Evolutionary conservation across 2,888 invertebrate genomes (phyloP).

Genomic region (Plutella xylostella): DNA sequence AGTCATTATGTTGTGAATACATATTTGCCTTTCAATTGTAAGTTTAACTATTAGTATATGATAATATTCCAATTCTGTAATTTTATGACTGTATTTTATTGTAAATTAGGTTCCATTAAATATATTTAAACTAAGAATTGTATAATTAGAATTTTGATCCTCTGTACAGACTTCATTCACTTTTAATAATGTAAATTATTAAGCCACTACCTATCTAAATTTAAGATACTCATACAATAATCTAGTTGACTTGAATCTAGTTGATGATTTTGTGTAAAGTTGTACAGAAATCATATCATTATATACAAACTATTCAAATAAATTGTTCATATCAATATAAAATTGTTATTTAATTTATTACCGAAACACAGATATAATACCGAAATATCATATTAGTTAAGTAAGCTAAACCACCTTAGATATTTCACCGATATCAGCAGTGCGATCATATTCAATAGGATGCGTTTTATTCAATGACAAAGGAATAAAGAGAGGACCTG

Average conservation of each 20-base stretch:
- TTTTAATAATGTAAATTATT: slow-evolving; percentile 58
- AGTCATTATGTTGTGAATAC: slow-evolving; percentile 31
- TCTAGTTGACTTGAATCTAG: slow-evolving; percentile 67
- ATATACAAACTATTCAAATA: slow-evolving; percentile 66
- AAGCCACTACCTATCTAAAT: slow-evolving; percentile 55
- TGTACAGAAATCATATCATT: slow-evolving; percentile 70
- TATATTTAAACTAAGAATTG: slow-evolving; percentile 6
- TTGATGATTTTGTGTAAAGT: slow-evolving; percentile 60
- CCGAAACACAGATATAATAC: no score
- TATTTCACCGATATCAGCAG: no score
- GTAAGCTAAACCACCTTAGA: no score
- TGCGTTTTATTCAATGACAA: no score
- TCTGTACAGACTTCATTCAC: slow-evolving; percentile 55
- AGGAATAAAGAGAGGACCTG: no score
- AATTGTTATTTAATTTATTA: background rate
- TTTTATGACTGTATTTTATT: slow-evolving; percentile 55
- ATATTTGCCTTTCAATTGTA: slow-evolving; percentile 31
- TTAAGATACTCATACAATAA: slow-evolving; percentile 62
- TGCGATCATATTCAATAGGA: no score
- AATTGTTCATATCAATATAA: slow-evolving; percentile 59
- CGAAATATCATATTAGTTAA: no score
- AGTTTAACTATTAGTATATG: slow-evolving; percentile 28
- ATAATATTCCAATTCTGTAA: slow-evolving; percentile 53
- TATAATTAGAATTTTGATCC: background rate
- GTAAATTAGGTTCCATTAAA: slow-evolving; percentile 33